Evolutionary conservation across 1,140 invertebrate genomes (phyloP), one percentile per base, ranked within the genome.

Genomic region (Mesaphorura yosii): DNA sequence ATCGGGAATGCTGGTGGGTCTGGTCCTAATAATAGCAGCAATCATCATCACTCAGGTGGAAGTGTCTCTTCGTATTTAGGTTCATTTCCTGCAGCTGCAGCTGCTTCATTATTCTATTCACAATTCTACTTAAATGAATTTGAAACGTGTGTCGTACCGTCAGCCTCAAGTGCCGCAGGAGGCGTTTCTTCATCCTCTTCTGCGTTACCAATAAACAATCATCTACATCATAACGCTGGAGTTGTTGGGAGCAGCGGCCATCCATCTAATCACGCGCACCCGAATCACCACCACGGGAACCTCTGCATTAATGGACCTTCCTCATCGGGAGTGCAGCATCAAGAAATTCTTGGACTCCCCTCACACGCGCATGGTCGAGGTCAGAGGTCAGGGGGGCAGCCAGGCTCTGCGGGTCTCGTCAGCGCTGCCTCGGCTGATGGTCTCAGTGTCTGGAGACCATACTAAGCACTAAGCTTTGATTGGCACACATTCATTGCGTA

Each of bases 81-180:
- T 14, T 37, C 53, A 1, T 59, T 63, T 44, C 58, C 61, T 3
- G 58, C 61, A 1, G 61, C 61, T 0, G 61, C 61, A n/a, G 61
- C 61, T 2, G 57, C 61, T 2, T 54, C 59, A 1, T 57, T 63
- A 23, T 63, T 63, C 37, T 63, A 63, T 26, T 63, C 61, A 20
- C 61, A 63, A 46, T 52, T 63, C 14, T 63, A 63, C 48, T 53
- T 63, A 28, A 63, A 63, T 53, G 61, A 63, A 39, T 59, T 59
- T 48, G 55, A 63, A 14, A 31, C 22, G 6, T 25, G 26, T 22
- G 34, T 34, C 14, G 26, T 39, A 34, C 12, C 50, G 48, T 10
- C 42, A 37, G 10, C 48, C 48, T 7, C 39, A 46, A n/a, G 10
- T 34, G 27, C 34, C 26, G 17, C 28, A 45, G 17, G 29, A 23